phyloP scores from a whole-genome alignment of 1,140 invertebrate species.

The Rhagoletis pomonella region DNA sequence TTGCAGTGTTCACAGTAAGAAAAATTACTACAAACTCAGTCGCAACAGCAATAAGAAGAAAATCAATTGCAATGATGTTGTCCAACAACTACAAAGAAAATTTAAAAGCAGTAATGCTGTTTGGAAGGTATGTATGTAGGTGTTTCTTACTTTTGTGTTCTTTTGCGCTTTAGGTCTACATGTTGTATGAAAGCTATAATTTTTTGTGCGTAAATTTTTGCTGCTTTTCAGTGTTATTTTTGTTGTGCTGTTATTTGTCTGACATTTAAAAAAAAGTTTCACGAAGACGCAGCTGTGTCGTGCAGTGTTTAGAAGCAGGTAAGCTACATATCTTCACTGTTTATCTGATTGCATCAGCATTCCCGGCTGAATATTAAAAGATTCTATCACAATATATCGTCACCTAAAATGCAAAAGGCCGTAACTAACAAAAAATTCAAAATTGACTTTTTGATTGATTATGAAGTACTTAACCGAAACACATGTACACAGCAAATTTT shows the following conservation, averaged over 20 bases:
- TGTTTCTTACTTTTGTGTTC: too few species aligned
- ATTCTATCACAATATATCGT: too few species aligned
- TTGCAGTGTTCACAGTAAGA: not conserved
- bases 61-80: not conserved
- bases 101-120: too few species aligned
- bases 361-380: too few species aligned
- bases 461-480: too few species aligned
- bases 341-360: not conserved
- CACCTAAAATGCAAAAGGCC: too few species aligned
- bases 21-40: conserved; percentile 14
- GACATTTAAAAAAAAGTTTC: not conserved
- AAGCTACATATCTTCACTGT: not conserved
- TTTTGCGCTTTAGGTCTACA: too few species aligned
- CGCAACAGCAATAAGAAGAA: not conserved
- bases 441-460: too few species aligned
- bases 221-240: not conserved
- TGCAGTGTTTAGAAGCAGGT: not conserved
- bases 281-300: not conserved
- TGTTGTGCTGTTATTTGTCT: not conserved
- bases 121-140: too few species aligned
- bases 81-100: not conserved
- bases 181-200: too few species aligned
- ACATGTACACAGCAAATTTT: too few species aligned
- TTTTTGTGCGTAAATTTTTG: not conserved
- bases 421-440: too few species aligned